Evolutionary conservation across 2,888 invertebrate species (phyloP), one percentile per base, ranked within the genome.

Genomic region (Drosophila atroscutellata): DNA sequence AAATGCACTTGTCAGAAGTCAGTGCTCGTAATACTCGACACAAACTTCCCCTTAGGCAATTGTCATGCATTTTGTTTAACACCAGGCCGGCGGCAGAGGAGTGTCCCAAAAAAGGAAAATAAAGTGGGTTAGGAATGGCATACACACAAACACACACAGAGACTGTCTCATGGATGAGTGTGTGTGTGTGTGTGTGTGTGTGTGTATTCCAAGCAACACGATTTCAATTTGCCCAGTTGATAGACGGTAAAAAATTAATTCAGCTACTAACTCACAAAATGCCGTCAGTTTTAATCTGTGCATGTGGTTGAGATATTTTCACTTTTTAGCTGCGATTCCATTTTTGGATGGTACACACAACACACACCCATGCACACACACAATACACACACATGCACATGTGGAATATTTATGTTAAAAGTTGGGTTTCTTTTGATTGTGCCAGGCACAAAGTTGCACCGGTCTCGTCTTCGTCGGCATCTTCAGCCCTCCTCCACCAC

Each of bases 221-320:
- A 88, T 86, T 88, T 86, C 85, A 86, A 86, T 86, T 86, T 86
- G 77, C 77, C 80, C 69, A 67, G 76, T 71, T 89, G 85, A 89
- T 87, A 86, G 86, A 87, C 66, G 77, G 80, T 75, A 61, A 77
- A 85, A 81, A 87, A 86, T 86, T 86, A 86, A 89, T 87, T 87
- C 83, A 80, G 65, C 72, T 62, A 63, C 71, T 63, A 58, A 72
- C 72, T 72, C 69, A 63, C 45, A 72, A 70, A 79, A 77, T 83
- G 74, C 72, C 75, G 72, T 69, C 24, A 54, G 59, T 70, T 75
- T 68, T 77, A 78, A 68, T 75, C 67, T 67, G 54, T 59, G 50
- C 63, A 32, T 73, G 66, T 71, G 58, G 28, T 51, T 42, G 54
- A 67, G 71, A 75, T 77, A 83, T 83, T 83, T 83, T 83, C 77